These are phyloP conservation scores for Trogon melanurus DNA, from an alignment of 2,113 vertebrate species.

Conservation along the genomic window DNA sequence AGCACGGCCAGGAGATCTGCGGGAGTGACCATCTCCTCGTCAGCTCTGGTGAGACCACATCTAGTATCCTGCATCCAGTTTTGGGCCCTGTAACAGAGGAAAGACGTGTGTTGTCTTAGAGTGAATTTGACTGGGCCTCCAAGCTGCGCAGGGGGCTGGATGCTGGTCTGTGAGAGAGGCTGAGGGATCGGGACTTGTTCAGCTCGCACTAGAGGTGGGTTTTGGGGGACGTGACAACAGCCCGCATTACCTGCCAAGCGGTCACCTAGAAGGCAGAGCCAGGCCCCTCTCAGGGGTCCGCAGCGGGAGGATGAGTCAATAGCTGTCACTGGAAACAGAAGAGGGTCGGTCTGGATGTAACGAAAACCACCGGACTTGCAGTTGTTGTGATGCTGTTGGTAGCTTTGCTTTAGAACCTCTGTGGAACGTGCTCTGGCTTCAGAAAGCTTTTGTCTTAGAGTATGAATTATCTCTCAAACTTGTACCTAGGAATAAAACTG, in stretches of 20 bases:
- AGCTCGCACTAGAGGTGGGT: not conserved
- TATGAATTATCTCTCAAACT: not conserved
- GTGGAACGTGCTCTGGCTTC: not conserved
- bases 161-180: not conserved
- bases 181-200: not conserved
- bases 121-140: not conserved
- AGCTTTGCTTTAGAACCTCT: not conserved
- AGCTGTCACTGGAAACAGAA: not conserved
- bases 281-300: not conserved
- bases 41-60: not conserved
- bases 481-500: not conserved
- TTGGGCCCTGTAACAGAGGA: not conserved
- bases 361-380: accelerated
- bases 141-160: not conserved
- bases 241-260: not conserved
- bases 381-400: not conserved
- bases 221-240: not conserved
- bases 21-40: accelerated
- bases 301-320: not conserved
- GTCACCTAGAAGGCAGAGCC: not conserved
- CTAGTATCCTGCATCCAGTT: not conserved
- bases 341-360: not conserved
- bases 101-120: not conserved
- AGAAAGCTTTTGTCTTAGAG: not conserved
- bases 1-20: too few species aligned